Conservation (phyloP, 2,888 invertebrate species). For the Rotaria sp. region DNA sequence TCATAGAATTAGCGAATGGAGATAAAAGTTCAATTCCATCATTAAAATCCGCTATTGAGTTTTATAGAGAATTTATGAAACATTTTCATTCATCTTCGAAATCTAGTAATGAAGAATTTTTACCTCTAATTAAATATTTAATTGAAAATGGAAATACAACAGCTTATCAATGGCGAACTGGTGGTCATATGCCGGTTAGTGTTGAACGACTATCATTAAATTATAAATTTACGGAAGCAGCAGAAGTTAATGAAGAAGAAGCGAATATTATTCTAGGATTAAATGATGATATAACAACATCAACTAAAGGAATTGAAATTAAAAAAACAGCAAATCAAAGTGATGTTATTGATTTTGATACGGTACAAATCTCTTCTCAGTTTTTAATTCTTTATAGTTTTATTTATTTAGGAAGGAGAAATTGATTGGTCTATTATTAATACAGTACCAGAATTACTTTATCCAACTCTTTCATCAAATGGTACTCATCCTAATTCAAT, state of each 20-base stretch:
- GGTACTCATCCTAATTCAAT: background rate
- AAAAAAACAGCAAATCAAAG: background rate
- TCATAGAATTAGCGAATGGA: conserved; percentile 65
- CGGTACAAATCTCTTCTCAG: background rate
- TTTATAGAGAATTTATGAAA: conserved; percentile 61
- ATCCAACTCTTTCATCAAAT: background rate
- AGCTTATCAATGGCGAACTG: conserved; percentile 78
- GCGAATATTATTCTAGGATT: conserved; percentile 50
- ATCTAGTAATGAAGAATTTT: conserved; percentile 44
- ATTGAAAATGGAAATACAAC: conserved; percentile 76
- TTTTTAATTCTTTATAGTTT: too few relatives aligned
- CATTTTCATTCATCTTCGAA: conserved; percentile 42
- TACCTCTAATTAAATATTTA: conserved; percentile 47
- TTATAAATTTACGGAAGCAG: conserved; percentile 41
- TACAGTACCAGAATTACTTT: conserved; percentile 7
- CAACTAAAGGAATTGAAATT: conserved; percentile 41
- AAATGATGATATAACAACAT: conserved; percentile 56
- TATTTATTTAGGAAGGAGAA: background rate
- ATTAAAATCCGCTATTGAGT: conserved; percentile 65
- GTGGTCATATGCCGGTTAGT: conserved; percentile 70
- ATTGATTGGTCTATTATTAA: background rate
- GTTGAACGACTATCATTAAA: conserved; percentile 63
- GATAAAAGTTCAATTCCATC: conserved; percentile 56
- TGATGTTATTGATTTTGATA: conserved; percentile 23
- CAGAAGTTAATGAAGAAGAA: conserved; percentile 44